A percentile compares a stretch with the other conserved stretches of the same genome.
These are phyloP conservation scores for Linnaemya tessellans DNA, from an alignment of 2,888 invertebrate species.

Conservation along the genomic window DNA sequence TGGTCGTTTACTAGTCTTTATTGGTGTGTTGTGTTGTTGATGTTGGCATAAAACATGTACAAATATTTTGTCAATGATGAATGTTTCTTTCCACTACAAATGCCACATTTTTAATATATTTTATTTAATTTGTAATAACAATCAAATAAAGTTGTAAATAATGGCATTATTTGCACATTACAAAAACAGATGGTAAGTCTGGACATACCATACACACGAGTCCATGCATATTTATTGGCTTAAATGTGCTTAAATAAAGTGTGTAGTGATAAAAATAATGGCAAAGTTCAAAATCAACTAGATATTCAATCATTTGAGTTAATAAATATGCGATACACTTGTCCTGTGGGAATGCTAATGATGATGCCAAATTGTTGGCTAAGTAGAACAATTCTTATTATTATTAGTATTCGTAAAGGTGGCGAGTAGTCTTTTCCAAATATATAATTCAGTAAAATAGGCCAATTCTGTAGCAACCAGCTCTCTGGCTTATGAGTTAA, in stretches of 20 bases:
- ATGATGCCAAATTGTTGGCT: background rate
- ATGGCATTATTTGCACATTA: conserved; percentile 50
- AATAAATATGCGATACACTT: background rate
- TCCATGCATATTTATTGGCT: background rate
- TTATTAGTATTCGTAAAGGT: no score
- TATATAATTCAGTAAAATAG: no score
- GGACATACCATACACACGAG: background rate
- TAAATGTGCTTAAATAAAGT: background rate
- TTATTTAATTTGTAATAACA: conserved; percentile 24
- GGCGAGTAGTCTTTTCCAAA: no score
- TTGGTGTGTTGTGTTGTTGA: conserved; percentile 40
- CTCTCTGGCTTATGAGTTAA: no score
- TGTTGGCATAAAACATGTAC: conserved; percentile 50
- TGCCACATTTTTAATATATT: background rate
- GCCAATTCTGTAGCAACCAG: no score
- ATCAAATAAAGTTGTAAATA: conserved; percentile 60
- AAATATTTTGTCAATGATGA: conserved; percentile 63
- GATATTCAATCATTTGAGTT: conserved; percentile 18
- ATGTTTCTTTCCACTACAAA: conserved; percentile 44
- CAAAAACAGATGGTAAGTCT: background rate
- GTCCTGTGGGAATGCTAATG: background rate
- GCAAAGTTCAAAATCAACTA: conserved; percentile 18
- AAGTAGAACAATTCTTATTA: no score
- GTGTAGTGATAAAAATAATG: background rate
- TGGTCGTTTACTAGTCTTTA: conserved; percentile 42